Conservation (phyloP, 1,140 invertebrate species). For the Calliphora vicina region DNA sequence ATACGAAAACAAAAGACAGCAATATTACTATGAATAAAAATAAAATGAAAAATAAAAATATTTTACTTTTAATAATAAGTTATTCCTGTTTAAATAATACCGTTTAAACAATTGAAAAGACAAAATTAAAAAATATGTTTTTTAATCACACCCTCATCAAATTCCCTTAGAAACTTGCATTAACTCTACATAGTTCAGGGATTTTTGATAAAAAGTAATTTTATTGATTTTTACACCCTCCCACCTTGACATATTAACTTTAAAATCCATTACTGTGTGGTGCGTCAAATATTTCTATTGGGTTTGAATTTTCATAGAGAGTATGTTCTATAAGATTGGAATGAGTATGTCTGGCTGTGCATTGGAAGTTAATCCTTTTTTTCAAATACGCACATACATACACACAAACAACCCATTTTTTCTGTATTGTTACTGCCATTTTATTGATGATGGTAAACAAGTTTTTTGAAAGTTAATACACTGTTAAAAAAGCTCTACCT, state of each 20-base stretch:
- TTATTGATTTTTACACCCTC: slow-evolving; percentile 40
- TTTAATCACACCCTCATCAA: too few relatives aligned
- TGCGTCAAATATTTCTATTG: not conserved
- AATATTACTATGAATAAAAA: too few relatives aligned
- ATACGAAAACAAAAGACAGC: too few relatives aligned
- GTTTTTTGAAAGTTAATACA: not conserved
- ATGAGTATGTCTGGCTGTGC: slow-evolving; percentile 28
- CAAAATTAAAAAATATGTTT: too few relatives aligned
- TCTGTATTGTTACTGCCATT: not conserved
- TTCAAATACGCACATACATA: not conserved
- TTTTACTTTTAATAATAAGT: too few relatives aligned
- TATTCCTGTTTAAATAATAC: too few relatives aligned
- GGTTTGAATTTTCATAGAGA: not conserved
- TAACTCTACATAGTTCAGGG: too few relatives aligned
- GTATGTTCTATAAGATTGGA: not conserved
- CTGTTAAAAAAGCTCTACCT: not conserved
- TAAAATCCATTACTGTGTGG: not conserved
- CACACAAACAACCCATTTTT: slow-evolving; percentile 3
- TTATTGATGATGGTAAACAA: not conserved
- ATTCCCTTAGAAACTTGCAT: too few relatives aligned
- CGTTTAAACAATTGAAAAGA: too few relatives aligned
- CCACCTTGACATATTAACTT: not conserved
- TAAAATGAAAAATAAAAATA: too few relatives aligned
- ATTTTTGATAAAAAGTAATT: too few relatives aligned
- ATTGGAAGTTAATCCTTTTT: slow-evolving; percentile 34